phyloP scores from a whole-genome alignment of 2,113 vertebrate species.

The Elaphurus davidianus region DNA sequence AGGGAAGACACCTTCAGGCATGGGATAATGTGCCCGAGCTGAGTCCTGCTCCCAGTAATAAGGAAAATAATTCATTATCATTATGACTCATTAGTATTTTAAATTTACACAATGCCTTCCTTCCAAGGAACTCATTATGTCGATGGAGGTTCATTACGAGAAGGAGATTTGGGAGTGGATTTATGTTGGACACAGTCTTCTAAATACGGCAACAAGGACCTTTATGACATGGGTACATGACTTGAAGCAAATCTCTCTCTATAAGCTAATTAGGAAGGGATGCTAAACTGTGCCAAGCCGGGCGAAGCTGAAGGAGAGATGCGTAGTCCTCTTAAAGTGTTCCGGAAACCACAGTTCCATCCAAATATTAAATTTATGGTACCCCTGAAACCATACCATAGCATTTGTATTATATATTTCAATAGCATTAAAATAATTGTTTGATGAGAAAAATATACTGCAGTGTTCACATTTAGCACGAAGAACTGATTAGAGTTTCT shows the following conservation, averaged over 20 bases:
- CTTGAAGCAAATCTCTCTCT: constrained; percentile 45
- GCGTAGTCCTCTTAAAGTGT: background rate
- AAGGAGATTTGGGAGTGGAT: constrained; percentile 48
- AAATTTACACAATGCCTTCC: constrained; percentile 54
- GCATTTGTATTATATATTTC: background rate
- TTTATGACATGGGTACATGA: constrained; percentile 35
- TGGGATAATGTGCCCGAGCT: background rate
- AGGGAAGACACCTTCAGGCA: background rate
- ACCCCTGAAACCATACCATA: background rate
- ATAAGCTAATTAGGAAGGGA: constrained; percentile 60
- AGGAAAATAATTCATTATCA: constrained; percentile 47
- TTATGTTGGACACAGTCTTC: constrained; percentile 51
- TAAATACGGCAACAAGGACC: constrained; percentile 58
- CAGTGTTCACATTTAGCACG: background rate
- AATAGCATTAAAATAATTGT: background rate
- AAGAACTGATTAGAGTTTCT: background rate
- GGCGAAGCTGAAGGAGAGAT: background rate
- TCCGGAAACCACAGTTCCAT: background rate
- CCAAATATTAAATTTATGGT: background rate
- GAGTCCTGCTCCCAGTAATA: constrained; percentile 25
- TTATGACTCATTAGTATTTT: constrained; percentile 40
- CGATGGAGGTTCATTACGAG: constrained; percentile 19
- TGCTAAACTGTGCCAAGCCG: background rate
- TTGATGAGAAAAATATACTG: background rate
- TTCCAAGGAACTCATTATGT: constrained; percentile 61